A percentile compares a stretch with the other conserved stretches of the same genome.
Conservation (phyloP, 2,797 vertebrate genomes). For the Chloroceryle inda region DNA sequence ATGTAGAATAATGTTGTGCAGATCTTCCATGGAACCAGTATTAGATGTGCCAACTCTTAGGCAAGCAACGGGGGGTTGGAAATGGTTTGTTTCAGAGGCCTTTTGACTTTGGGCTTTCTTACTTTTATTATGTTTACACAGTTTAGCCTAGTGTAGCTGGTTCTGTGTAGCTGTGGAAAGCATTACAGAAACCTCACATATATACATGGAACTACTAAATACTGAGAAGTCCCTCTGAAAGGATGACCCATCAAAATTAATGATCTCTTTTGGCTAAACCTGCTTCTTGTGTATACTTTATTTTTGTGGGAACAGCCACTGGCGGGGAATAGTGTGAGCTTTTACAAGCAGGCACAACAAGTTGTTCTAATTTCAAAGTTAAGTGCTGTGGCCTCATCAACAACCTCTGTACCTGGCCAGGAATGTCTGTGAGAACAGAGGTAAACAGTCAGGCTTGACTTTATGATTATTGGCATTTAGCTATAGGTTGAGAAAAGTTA, state of each 20-base stretch:
- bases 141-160: neutral
- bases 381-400: neutral
- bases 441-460: neutral
- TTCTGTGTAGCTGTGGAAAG: neutral
- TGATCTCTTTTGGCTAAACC: neutral
- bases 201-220: neutral
- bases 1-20: neutral
- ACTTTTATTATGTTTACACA: neutral
- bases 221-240: neutral
- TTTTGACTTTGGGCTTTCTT: neutral
- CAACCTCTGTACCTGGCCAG: neutral
- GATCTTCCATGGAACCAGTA: neutral
- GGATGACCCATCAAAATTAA: neutral
- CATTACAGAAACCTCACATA: neutral
- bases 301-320: neutral
- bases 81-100: neutral
- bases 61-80: neutral
- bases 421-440: neutral
- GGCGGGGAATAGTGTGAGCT: neutral
- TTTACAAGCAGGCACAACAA: neutral
- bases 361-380: neutral
- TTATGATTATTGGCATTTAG: neutral
- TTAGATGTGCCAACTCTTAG: neutral
- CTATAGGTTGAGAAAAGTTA: accelerated
- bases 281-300: neutral